Evolutionary conservation across 2,113 vertebrate genomes (phyloP).

Genomic region (Azemiops feae): DNA sequence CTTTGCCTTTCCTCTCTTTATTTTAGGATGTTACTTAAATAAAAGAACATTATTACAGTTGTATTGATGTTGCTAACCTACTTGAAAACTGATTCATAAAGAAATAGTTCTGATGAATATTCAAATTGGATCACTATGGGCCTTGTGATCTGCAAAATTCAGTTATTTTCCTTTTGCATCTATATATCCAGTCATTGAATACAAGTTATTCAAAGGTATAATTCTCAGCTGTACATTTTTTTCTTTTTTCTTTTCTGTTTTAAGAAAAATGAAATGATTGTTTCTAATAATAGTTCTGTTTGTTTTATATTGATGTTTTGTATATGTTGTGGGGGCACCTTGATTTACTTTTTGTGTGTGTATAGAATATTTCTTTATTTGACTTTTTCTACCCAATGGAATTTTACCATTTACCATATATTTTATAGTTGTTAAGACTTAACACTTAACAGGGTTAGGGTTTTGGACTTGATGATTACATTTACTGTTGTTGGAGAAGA

Average conservation of each 20-base stretch:
- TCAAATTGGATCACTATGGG: neutral
- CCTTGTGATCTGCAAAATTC: constrained; percentile 36
- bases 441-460: neutral
- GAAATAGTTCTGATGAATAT: neutral
- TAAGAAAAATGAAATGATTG: constrained; percentile 21
- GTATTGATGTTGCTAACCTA: neutral
- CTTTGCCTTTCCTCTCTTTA: neutral
- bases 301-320: constrained; percentile 37
- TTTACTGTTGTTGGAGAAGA: constrained; percentile 19
- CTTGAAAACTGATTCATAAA: neutral
- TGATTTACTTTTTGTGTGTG: neutral
- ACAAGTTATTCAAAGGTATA: constrained; percentile 62
- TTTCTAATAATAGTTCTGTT: constrained; percentile 43
- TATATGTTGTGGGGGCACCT: constrained; percentile 13
- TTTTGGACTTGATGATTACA: constrained; percentile 18
- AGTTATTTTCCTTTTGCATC: constrained; percentile 26
- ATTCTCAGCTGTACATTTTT: constrained; percentile 64
- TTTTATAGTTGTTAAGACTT: neutral
- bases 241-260: constrained; percentile 57
- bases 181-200: constrained; percentile 46
- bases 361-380: neutral
- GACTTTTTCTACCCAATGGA: neutral
- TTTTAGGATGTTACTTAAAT: neutral
- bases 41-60: neutral
- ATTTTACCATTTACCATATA: constrained; percentile 10